Conservation (phyloP, 2,797 vertebrate genomes). For the Simalia tracyae region DNA sequence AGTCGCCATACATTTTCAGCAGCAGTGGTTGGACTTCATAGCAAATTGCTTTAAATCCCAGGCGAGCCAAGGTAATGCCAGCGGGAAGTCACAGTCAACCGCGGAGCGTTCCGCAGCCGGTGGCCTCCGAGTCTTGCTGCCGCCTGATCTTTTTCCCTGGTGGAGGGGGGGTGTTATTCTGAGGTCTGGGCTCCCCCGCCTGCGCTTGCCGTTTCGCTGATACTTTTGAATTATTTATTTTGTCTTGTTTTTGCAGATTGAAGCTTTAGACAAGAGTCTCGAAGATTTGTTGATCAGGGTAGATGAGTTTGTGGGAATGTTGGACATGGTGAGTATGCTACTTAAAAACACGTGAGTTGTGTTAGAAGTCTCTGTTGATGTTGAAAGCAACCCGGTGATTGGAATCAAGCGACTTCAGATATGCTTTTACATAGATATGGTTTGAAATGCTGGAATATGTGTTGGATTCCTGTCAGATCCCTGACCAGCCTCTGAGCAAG, state of each 20-base stretch:
- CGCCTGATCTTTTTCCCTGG: not conserved
- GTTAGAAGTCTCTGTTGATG: not conserved
- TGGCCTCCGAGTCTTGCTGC: not conserved
- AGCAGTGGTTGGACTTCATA: too few relatives aligned
- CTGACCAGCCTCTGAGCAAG: not conserved
- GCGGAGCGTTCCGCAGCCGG: not conserved
- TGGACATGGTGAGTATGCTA: conserved; percentile 85
- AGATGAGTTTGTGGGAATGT: conserved; percentile 95
- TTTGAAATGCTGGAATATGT: not conserved
- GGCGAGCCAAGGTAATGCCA: not conserved
- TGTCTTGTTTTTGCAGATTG: conserved; percentile 69
- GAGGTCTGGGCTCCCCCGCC: not conserved
- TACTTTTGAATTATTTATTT: not conserved
- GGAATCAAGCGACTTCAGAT: not conserved
- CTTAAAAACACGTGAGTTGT: not conserved
- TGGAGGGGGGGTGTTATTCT: not conserved
- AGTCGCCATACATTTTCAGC: not conserved
- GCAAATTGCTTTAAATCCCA: not conserved
- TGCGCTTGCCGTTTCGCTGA: not conserved
- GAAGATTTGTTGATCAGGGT: conserved; percentile 92
- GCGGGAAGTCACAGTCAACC: not conserved
- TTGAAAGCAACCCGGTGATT: not conserved
- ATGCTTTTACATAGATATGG: not conserved
- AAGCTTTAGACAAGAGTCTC: conserved; percentile 85
- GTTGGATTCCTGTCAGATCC: not conserved